These are phyloP conservation scores for Desmodus rotundus DNA, from an alignment of 2,113 vertebrate genomes.

Conservation along the genomic window DNA sequence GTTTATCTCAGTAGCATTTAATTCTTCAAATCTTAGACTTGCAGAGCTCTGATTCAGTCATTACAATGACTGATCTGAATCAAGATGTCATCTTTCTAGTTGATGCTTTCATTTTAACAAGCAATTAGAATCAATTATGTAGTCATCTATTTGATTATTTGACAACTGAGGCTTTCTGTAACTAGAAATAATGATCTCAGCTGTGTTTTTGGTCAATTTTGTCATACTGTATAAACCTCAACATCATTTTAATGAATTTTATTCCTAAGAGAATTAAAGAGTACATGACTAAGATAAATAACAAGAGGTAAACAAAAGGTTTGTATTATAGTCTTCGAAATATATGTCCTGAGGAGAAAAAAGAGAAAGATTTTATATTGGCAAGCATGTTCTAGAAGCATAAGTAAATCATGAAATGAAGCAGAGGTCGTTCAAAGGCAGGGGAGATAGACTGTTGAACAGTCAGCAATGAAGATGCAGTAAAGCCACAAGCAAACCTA, in stretches of 20 bases:
- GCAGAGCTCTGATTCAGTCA: not conserved
- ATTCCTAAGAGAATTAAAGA: not conserved
- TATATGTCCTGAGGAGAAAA: not conserved
- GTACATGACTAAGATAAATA: not conserved
- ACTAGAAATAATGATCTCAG: slow-evolving; percentile 24
- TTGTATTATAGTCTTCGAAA: not conserved
- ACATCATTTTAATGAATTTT: not conserved
- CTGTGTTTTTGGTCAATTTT: not conserved
- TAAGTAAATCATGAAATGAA: slow-evolving; percentile 3
- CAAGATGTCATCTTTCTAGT: slow-evolving; percentile 26
- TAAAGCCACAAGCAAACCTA: not conserved
- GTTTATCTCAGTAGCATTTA: not conserved
- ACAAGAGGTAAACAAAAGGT: not conserved
- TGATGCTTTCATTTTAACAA: slow-evolving; percentile 36
- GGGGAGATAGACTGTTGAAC: not conserved
- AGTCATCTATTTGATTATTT: slow-evolving; percentile 48
- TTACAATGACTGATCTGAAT: slow-evolving; percentile 30
- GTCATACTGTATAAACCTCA: slow-evolving; percentile 2
- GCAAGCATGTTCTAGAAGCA: not conserved
- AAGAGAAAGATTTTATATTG: not conserved
- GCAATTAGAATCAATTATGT: slow-evolving; percentile 46
- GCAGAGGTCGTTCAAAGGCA: not conserved
- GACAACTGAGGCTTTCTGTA: slow-evolving; percentile 23
- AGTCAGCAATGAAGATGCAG: not conserved
- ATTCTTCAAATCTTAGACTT: not conserved